phyloP scores from a whole-genome alignment of 2,113 vertebrate genomes.

The Pseudorasbora parva region DNA sequence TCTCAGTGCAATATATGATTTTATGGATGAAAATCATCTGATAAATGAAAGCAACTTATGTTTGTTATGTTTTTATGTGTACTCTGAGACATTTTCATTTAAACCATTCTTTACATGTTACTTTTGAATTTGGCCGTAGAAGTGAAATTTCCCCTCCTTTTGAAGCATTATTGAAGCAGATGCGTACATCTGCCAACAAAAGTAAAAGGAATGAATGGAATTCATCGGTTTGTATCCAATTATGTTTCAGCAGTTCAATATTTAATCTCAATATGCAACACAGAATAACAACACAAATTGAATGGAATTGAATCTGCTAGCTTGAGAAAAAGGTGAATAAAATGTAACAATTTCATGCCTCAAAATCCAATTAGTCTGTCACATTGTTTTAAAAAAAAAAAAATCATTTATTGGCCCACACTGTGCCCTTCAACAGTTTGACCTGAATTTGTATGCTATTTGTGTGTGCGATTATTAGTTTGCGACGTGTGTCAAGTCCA shows the following conservation, averaged over 20 bases:
- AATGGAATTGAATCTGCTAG: not conserved
- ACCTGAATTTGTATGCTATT: not conserved
- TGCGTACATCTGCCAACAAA: not conserved
- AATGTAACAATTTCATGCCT: conserved; percentile 13
- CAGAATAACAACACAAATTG: conserved; percentile 15
- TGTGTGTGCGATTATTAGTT: not conserved
- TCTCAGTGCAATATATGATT: not conserved
- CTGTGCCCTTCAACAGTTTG: not conserved
- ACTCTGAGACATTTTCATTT: not conserved
- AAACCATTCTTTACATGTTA: not conserved
- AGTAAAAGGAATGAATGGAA: not conserved
- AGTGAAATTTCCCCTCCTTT: not conserved
- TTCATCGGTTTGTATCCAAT: not conserved
- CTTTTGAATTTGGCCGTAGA: not conserved
- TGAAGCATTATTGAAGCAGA: not conserved
- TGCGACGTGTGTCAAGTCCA: not conserved
- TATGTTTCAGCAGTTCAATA: conserved; percentile 23
- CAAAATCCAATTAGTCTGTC: conserved; percentile 11
- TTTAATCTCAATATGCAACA: not conserved
- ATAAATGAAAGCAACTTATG: not conserved
- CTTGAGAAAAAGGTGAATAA: conserved; percentile 12
- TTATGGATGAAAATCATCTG: not conserved
- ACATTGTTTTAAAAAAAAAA: not conserved
- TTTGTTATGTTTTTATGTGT: not conserved
- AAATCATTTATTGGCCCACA: not conserved